phyloP scores from a whole-genome alignment of 2,113 vertebrate genomes.

The Sylvietta virens region DNA sequence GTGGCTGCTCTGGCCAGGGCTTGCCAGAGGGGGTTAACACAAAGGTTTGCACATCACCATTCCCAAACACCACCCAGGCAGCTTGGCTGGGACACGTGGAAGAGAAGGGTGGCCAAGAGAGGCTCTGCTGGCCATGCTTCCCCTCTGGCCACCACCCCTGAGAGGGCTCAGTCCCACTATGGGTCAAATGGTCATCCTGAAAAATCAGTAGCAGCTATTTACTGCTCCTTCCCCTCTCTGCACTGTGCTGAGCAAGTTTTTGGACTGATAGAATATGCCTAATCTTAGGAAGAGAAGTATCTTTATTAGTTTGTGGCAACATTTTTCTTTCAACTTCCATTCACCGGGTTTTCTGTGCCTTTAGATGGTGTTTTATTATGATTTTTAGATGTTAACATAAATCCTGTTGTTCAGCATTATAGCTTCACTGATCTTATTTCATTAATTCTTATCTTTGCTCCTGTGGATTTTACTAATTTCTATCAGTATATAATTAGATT shows the following conservation, averaged over 20 bases:
- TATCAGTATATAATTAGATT: neutral
- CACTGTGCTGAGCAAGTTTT: neutral
- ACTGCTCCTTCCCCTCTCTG: neutral
- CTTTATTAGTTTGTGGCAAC: neutral
- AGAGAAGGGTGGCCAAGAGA: neutral
- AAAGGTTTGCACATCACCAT: neutral
- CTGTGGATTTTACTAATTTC: conserved; percentile 2
- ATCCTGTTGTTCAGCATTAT: neutral
- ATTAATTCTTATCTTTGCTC: neutral
- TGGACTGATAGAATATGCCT: neutral
- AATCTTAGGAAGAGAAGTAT: neutral
- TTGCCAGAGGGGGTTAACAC: neutral
- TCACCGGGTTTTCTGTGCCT: neutral
- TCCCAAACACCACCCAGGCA: neutral
- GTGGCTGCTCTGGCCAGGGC: neutral
- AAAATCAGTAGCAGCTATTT: neutral
- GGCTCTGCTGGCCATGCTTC: neutral
- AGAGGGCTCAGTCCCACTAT: neutral
- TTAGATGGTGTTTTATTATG: neutral
- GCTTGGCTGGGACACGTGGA: neutral
- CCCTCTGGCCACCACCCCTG: neutral
- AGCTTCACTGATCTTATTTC: neutral
- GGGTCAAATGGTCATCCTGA: neutral
- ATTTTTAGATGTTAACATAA: neutral
- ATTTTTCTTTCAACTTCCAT: neutral